Percentiles rank a stretch among this genome's conserved stretches.
These are phyloP conservation scores for Pseudotriccus pelzelni DNA, from an alignment of 2,797 vertebrate genomes.

Conservation along the genomic window DNA sequence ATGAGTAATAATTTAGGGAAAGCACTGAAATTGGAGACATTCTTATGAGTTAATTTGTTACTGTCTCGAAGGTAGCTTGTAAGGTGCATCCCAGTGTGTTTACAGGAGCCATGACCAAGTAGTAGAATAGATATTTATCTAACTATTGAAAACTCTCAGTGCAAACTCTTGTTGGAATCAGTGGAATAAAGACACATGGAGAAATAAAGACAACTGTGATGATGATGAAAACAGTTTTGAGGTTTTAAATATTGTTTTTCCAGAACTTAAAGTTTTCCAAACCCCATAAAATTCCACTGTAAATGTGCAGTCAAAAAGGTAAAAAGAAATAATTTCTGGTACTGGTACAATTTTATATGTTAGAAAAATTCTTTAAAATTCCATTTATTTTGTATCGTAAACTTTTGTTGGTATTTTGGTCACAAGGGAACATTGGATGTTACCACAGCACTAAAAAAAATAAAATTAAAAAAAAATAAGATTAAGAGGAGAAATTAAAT, in stretches of 20 bases:
- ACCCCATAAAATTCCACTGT: not conserved
- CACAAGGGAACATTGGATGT: not conserved
- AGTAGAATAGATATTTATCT: not conserved
- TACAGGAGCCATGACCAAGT: not conserved
- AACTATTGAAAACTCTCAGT: not conserved
- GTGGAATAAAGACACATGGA: not conserved
- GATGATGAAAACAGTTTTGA: not conserved
- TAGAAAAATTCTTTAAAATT: not conserved
- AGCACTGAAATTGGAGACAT: not conserved
- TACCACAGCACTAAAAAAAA: not conserved
- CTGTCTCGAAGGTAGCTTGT: not conserved
- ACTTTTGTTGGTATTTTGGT: not conserved
- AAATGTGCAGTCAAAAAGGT: not conserved
- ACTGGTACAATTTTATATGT: not conserved
- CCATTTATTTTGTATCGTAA: not conserved
- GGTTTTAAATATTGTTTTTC: not conserved
- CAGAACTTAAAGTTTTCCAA: not conserved
- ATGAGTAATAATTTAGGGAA: not conserved
- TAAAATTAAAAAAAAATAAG: not conserved
- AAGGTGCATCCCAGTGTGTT: not conserved
- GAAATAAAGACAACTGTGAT: not conserved
- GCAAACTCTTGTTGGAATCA: not conserved
- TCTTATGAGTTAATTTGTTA: not conserved
- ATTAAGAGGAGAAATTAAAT: not conserved
- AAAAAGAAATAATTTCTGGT: not conserved